Evolutionary conservation across 2,797 vertebrate genomes (phyloP), one percentile per base, ranked within the genome.

Genomic region (Poecilia velifera): DNA sequence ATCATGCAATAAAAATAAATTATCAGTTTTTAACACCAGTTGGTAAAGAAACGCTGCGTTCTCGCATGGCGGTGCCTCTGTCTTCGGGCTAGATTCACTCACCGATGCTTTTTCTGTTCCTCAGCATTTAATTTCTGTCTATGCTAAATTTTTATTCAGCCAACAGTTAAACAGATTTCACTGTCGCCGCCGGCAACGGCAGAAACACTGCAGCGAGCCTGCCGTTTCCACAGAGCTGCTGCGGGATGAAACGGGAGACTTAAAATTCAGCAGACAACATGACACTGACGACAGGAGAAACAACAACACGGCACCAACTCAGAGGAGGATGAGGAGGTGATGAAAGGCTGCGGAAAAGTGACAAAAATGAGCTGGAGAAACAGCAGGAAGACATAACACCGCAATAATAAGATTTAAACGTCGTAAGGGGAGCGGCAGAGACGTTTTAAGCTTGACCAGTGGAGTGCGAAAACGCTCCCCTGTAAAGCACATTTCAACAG

Each of bases 141-240:
- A 73, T 34, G 18, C 83, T 84, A 87, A 92, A 90, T 90, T 87
- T 89, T 91, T 73, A 79, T 90, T 90, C 84, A 79, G 86, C 80
- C 88, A 86, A 88, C 84, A 88, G 90, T 94, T 88, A 90, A 93
- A 92, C 80, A 84, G 83, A 89, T 91, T 91, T 88, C 81, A 74
- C 77, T 84, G 79, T 88, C 43, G 89, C 93, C 88, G 81, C 80
- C 80, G 89, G 93, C 91, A 83, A 76, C 78, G 87, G 90, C 84
- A 76, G 53, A 89, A 83, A 81, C 72, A 22, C 83, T 77, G 86
- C 89, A 76, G 84, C 22, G 76, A 83, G 79, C 71, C 59, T 1
- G 78, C 75, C 74, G 82, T 86, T 82, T 78, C 80, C 76, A 49
- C 83, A 83, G 57, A 88, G 79, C 82, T 86, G 83, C 78, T 76